phyloP scores from a whole-genome alignment of 2,797 vertebrate species.

The Sebastes dallii region DNA sequence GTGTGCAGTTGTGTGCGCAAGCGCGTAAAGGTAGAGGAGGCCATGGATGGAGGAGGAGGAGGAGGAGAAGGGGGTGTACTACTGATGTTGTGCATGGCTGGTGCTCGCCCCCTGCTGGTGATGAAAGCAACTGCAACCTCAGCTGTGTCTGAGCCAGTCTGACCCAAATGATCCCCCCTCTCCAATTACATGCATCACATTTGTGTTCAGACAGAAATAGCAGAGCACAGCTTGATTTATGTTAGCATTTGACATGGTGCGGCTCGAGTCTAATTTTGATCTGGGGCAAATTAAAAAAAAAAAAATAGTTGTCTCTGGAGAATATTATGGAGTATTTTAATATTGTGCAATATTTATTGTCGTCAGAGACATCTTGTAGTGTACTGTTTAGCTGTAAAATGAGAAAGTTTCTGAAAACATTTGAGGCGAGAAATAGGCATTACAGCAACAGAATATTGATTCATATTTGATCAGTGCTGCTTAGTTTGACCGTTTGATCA shows the following conservation, averaged over 20 bases:
- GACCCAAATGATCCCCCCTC: slow-evolving; percentile 45
- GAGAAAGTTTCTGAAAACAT: too few species aligned
- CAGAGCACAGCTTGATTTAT: slow-evolving; percentile 40
- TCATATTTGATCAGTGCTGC: too few species aligned
- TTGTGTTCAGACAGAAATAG: slow-evolving; percentile 33
- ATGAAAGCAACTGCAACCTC: slow-evolving; percentile 27
- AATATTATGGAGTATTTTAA: slow-evolving; percentile 4
- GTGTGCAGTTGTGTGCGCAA: slow-evolving; percentile 29
- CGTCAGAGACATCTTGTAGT: too few species aligned
- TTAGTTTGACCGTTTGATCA: too few species aligned
- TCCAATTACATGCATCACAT: slow-evolving; percentile 34
- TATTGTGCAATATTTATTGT: not conserved
- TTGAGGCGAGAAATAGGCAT: too few species aligned
- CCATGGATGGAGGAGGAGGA: not conserved
- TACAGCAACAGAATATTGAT: too few species aligned
- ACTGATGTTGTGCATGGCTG: slow-evolving; percentile 40
- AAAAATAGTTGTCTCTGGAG: not conserved
- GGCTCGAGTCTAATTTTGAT: slow-evolving; percentile 42
- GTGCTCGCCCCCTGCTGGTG: slow-evolving; percentile 76
- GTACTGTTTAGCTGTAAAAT: too few species aligned
- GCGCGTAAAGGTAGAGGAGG: slow-evolving; percentile 6
- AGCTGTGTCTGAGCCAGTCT: slow-evolving; percentile 35
- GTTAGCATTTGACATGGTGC: slow-evolving; percentile 30
- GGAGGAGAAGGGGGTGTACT: not conserved
- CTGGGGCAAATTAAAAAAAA: slow-evolving; percentile 1